phyloP scores from a whole-genome alignment of 2,113 vertebrate genomes.

The Onychorhynchus coronatus region DNA sequence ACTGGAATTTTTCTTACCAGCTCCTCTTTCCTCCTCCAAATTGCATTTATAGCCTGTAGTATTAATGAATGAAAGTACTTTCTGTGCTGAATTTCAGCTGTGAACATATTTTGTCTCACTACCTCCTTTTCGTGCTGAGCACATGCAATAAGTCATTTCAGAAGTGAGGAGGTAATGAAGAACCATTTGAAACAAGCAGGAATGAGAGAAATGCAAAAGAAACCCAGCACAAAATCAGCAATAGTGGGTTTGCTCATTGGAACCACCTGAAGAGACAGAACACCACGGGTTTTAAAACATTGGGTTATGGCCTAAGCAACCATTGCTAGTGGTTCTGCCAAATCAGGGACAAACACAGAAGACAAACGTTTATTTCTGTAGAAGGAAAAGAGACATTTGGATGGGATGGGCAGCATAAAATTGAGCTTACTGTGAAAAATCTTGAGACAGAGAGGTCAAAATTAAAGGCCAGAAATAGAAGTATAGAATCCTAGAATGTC shows the following conservation, averaged over 20 bases:
- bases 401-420: neutral
- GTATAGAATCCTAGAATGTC: neutral
- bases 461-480: neutral
- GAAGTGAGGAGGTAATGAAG: neutral
- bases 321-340: neutral
- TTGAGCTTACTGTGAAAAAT: neutral
- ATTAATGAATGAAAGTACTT: neutral
- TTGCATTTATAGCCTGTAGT: neutral
- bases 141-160: neutral
- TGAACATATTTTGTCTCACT: neutral
- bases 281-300: neutral
- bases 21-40: neutral
- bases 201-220: neutral
- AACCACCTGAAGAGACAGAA: neutral
- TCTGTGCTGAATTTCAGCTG: neutral
- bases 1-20: neutral
- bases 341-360: neutral
- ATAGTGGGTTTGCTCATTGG: neutral
- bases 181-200: neutral
- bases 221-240: neutral
- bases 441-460: neutral
- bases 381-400: neutral
- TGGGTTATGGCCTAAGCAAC: neutral
- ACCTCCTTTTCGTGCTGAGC: neutral
- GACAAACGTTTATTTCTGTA: neutral